Evolutionary conservation across 2,113 vertebrate species (phyloP).

Genomic region (Corydoras sp.): DNA sequence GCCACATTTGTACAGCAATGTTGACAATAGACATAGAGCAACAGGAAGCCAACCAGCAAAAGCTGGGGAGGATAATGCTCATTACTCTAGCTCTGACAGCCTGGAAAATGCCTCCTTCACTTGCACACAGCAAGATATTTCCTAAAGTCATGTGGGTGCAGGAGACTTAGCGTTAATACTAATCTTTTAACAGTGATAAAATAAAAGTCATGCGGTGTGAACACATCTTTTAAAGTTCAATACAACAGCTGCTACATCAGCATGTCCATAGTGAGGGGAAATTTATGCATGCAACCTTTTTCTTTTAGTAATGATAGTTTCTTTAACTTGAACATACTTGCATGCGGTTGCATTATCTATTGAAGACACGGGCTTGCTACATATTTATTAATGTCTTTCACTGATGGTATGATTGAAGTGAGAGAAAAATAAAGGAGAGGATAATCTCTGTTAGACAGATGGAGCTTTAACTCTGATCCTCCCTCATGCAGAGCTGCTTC

Average conservation of each 20-base stretch:
- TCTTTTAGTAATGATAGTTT: not conserved
- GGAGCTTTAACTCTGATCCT: slow-evolving; percentile 38
- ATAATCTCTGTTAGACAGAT: slow-evolving; percentile 39
- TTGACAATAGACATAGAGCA: slow-evolving; percentile 41
- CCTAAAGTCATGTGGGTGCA: slow-evolving; percentile 1
- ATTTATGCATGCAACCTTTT: not conserved
- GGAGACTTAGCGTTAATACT: not conserved
- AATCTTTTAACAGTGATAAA: not conserved
- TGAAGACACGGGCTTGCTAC: not conserved
- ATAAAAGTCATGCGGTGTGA: not conserved
- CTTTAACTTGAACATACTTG: too few relatives aligned
- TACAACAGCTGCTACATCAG: not conserved
- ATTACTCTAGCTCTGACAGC: slow-evolving; percentile 27
- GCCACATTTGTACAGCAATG: slow-evolving; percentile 36
- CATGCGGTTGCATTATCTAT: too few relatives aligned
- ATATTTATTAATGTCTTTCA: slow-evolving; percentile 11
- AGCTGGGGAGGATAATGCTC: slow-evolving; percentile 22
- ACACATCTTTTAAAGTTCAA: not conserved
- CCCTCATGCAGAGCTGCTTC: slow-evolving; percentile 36
- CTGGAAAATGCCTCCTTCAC: slow-evolving; percentile 16
- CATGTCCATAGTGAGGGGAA: not conserved
- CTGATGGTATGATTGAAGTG: slow-evolving; percentile 8
- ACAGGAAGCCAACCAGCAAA: slow-evolving; percentile 13
- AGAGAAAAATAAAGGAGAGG: slow-evolving; percentile 26
- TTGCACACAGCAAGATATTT: slow-evolving; percentile 5